A percentile compares a stretch with the other conserved stretches of the same genome.
Evolutionary conservation across 2,888 invertebrate species (phyloP).

Genomic region (Ophion slaviceki): DNA sequence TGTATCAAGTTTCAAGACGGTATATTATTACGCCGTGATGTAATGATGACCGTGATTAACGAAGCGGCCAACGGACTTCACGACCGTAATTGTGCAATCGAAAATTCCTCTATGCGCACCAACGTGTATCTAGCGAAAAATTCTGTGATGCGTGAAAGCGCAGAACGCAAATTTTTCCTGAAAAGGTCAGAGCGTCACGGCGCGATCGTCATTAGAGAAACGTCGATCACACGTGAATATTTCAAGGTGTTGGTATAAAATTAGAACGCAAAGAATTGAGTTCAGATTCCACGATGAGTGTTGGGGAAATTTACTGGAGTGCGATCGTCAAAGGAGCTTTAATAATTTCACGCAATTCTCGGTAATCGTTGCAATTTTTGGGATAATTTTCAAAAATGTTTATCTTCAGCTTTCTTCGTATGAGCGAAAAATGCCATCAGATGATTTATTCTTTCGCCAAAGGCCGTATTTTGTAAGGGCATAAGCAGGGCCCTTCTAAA

Average conservation of each 20-base stretch:
- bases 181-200: constrained; percentile 47
- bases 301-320: constrained; percentile 1
- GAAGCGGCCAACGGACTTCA: constrained; percentile 42
- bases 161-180: constrained; percentile 36
- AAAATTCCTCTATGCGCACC: constrained; percentile 16
- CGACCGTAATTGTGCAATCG: constrained; percentile 50
- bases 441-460: too few species aligned
- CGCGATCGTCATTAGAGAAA: constrained; percentile 3
- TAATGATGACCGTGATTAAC: constrained; percentile 22
- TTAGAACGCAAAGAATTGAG: constrained; percentile 14
- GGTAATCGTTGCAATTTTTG: neutral
- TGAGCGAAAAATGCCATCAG: too few species aligned
- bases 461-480: too few species aligned
- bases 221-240: constrained; percentile 14
- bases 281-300: neutral
- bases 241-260: constrained; percentile 4
- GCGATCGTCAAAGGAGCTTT: neutral
- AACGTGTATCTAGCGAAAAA: constrained; percentile 14
- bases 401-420: neutral
- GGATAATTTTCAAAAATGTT: neutral
- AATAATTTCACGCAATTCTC: neutral
- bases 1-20: neutral
- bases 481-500: too few species aligned
- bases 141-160: constrained; percentile 55
- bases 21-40: constrained; percentile 6